Evolutionary conservation across 1,140 invertebrate genomes (phyloP), one percentile per base, ranked within the genome.

Genomic region (Trichonephila clavata): DNA sequence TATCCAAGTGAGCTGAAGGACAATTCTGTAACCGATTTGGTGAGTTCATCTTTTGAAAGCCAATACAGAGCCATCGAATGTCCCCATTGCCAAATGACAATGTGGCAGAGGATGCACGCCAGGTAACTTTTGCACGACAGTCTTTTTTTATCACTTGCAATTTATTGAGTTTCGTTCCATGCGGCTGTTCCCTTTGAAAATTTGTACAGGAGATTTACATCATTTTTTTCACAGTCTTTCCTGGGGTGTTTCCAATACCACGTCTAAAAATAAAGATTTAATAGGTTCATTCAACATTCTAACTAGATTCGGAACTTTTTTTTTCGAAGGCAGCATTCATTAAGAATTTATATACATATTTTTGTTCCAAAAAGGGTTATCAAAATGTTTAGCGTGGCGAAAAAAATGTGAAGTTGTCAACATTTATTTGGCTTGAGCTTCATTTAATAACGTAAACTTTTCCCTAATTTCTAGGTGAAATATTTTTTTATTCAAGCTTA

Each of bases 51-150:
- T 24, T 92, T 68, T 13, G 61, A 92, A 59, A 68, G 39, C 60
- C 21, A 92, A 27, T 92, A 84, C 24, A 80, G 59, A 16, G 80
- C 80, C 32, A 92, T 92, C 20, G 39, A 71, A 50, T 68, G 90
- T 18, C 80, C 90, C 13, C 61, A 86, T 32, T 65, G 90, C 39
- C 61, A 84, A n/a, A 84, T 92, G 90, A 50, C 50, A 50, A 50
- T 50, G 50, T 84, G 80, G 80, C 90, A 92, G 2, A 65, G 80
- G 57, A 86, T 86, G 81, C 77, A 86, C 6, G 90, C 80, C 81
- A 86, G 81, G 81, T 86, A 84, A 50, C 50, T 50, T 50, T 50
- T 50, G 10, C 7, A 10, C 10, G 5, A 50, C 10, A 13, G 5
- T 27, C 10, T 68, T 68, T 27, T 24, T 68, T 68, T 68, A 3